phyloP scores from a whole-genome alignment of 2,113 vertebrate genomes.

The Solea solea region DNA sequence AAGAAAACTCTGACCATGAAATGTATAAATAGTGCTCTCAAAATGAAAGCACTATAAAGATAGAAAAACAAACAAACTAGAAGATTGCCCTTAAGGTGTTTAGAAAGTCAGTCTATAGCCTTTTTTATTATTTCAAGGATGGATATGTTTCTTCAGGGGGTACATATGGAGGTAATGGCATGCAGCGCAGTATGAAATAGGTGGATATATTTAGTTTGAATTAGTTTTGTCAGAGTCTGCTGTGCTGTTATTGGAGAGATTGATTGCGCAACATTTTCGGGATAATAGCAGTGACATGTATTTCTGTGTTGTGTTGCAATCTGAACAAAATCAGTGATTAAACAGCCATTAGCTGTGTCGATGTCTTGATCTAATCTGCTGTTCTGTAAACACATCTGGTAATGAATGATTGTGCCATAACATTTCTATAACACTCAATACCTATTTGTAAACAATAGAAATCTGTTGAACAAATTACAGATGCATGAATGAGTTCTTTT shows the following conservation, averaged over 20 bases:
- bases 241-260: not conserved
- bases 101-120: too few species aligned
- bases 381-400: not conserved
- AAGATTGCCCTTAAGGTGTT: too few species aligned
- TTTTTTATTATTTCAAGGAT: conserved; percentile 11
- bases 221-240: not conserved
- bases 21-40: not conserved
- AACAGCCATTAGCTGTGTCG: not conserved
- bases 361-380: not conserved
- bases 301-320: not conserved
- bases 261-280: not conserved
- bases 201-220: too few species aligned
- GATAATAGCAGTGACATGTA: not conserved
- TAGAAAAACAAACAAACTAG: too few species aligned
- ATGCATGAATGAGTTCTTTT: not conserved
- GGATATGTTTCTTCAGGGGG: not conserved
- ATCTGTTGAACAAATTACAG: not conserved
- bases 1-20: not conserved
- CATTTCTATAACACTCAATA: not conserved
- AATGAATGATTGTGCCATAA: not conserved
- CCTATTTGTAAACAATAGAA: too few species aligned
- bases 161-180: not conserved
- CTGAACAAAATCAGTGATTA: not conserved
- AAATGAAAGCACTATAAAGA: not conserved
- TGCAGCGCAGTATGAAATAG: not conserved